These are phyloP conservation scores for Ficedula albicollis DNA, from an alignment of 2,797 vertebrate genomes.

Conservation along the genomic window DNA sequence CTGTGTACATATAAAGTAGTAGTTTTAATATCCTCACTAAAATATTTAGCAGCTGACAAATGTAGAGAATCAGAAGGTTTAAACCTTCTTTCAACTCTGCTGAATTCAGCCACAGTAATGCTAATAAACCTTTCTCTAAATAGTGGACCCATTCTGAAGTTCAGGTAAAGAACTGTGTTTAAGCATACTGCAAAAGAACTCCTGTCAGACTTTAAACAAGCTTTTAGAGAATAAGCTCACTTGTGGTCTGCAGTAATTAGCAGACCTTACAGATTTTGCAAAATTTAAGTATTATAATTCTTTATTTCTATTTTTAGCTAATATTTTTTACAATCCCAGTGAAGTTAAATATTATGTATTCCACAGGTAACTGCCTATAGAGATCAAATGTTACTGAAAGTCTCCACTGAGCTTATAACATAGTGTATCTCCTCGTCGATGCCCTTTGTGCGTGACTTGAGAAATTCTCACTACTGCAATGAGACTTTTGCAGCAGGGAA, in stretches of 20 bases:
- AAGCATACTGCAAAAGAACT: neutral
- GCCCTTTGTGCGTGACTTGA: conserved; percentile 49
- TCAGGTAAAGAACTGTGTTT: conserved; percentile 7
- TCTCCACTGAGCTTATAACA: conserved; percentile 32
- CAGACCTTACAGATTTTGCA: conserved; percentile 33
- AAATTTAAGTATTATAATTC: conserved; percentile 14
- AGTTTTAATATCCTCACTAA: conserved; percentile 64
- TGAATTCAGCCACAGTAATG: conserved; percentile 47
- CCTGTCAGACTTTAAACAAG: neutral
- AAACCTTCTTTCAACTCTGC: conserved; percentile 10
- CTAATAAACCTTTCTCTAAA: conserved; percentile 12
- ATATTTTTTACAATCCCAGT: conserved; percentile 1
- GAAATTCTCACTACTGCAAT: conserved; percentile 63
- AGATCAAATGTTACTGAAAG: conserved; percentile 22
- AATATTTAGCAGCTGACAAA: conserved; percentile 65
- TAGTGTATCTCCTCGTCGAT: neutral
- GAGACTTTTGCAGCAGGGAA: conserved; percentile 65
- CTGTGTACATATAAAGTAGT: conserved; percentile 24
- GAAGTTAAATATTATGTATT: neutral
- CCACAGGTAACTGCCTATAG: conserved; percentile 13
- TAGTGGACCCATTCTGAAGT: conserved; percentile 12
- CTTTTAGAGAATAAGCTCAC: neutral
- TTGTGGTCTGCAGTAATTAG: conserved; percentile 7
- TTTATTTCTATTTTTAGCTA: conserved; percentile 39
- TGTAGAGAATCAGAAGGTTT: conserved; percentile 41